Base-by-base conservation (phyloP, 2,113 vertebrate species). In the Poeciliopsis retropinna region DNA sequence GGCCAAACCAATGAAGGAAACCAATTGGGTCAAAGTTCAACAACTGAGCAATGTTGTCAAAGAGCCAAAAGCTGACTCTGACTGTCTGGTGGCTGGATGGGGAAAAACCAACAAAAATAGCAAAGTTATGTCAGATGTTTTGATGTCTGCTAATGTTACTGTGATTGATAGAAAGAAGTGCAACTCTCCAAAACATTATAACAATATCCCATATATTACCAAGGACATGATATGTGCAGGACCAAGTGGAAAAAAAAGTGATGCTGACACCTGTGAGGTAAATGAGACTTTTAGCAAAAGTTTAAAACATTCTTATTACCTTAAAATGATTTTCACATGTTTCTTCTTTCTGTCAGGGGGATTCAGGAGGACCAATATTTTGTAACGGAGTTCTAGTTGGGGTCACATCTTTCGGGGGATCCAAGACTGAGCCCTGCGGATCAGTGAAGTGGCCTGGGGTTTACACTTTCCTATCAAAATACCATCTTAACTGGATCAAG, bases 301-400 rank as follows among this genome's bases (percentile, higher is more conserved):
- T 2, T 5, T 28, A 17, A 67, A 61, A 27, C 13, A 0, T 30
- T 30, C 30, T 12, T 6, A 41, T 22, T 6, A 0, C n/a, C 2
- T 34, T 2, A 44, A 61, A 37, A 30, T 70, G n/a, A 47, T 25
- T 4, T 3, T 73, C 0, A 2, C 54, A 11, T 73, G 4, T 68
- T 66, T 70, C 1, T 66, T 44, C 60, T 62, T 5, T 28, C 5
- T 39, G 13, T 3, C 2, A 13, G 39, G 39, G 11, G 1, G 93
- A 94, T 71, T 94, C 93, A 6, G 93, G 93, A 37, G 93, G 93
- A 0, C 93, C 93, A 0, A 83, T 94, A 71, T 0, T 93, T 34
- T 94, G 92, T 66, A 75, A 78, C 0, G 47, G 62, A 5, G 64
- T 0, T 1, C 74, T 93, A 0, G 73, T 82, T 4, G 93, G 92